phyloP scores from a whole-genome alignment of 2,113 vertebrate genomes.

The pig (Sus scrofa) region DNA sequence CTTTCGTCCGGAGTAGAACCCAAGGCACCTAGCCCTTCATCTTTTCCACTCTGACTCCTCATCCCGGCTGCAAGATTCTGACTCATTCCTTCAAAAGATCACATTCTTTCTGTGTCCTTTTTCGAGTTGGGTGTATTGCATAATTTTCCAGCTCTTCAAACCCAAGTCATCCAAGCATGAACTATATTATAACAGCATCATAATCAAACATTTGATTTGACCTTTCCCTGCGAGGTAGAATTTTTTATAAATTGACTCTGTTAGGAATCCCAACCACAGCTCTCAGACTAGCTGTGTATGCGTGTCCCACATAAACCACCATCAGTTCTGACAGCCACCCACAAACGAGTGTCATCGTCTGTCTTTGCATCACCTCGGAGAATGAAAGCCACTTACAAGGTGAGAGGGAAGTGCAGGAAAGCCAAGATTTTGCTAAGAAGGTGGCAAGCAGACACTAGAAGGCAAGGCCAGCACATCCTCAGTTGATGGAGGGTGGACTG shows the following conservation, averaged over 20 bases:
- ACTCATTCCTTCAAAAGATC: slow-evolving; percentile 20
- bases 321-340: slow-evolving; percentile 69
- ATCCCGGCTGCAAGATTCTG: slow-evolving; percentile 59
- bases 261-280: slow-evolving; percentile 31
- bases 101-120: slow-evolving; percentile 36
- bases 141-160: slow-evolving; percentile 39
- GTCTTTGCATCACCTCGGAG: slow-evolving; percentile 55
- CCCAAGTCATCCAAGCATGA: slow-evolving; percentile 51
- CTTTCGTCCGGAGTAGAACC: neutral
- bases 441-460: neutral
- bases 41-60: neutral
- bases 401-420: neutral
- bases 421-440: neutral
- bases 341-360: slow-evolving; percentile 64
- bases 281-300: slow-evolving; percentile 17
- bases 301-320: slow-evolving; percentile 72
- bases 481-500: slow-evolving; percentile 23
- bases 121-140: neutral
- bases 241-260: slow-evolving; percentile 41
- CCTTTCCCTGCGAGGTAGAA: slow-evolving; percentile 33
- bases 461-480: neutral
- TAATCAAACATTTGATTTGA: slow-evolving; percentile 66
- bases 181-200: slow-evolving; percentile 40
- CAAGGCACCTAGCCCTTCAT: neutral
- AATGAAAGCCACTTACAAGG: slow-evolving; percentile 50